Percentiles rank a stretch among this genome's conserved stretches.
phyloP scores from a whole-genome alignment of 1,140 invertebrate species.

The Stegodyphus dumicola region DNA sequence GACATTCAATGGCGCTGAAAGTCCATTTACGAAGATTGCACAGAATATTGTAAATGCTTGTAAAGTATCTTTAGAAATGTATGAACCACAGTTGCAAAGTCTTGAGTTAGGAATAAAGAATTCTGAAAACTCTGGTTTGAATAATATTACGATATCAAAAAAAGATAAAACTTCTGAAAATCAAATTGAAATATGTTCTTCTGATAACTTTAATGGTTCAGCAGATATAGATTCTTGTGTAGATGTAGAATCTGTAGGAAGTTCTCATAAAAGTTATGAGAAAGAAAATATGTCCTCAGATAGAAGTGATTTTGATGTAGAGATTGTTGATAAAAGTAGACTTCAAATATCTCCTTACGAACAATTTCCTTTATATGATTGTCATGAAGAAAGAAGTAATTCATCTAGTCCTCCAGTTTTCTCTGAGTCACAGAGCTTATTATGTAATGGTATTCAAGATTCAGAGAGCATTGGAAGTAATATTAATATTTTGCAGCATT shows the following conservation, averaged over 20 bases:
- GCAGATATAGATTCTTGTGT: conserved; percentile 22
- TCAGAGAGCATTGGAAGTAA: neutral
- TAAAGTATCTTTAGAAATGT: conserved; percentile 71
- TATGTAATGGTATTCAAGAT: neutral
- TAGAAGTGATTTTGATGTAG: conserved; percentile 6
- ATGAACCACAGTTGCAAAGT: conserved; percentile 83
- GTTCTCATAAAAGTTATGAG: neutral
- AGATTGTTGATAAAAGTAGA: neutral
- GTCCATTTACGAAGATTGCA: conserved; percentile 85
- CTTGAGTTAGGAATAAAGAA: conserved; percentile 87
- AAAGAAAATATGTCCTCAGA: neutral
- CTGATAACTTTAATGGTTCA: conserved; percentile 23
- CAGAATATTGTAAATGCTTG: conserved; percentile 76
- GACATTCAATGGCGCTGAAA: conserved; percentile 89
- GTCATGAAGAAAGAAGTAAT: neutral
- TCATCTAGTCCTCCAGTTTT: conserved; percentile 34
- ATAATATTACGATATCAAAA: neutral
- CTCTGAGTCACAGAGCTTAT: conserved; percentile 34
- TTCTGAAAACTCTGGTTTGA: conserved; percentile 82
- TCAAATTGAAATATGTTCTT: neutral
- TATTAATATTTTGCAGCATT: neutral
- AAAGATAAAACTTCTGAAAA: neutral
- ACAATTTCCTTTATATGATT: neutral
- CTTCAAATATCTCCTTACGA: conserved; percentile 6
- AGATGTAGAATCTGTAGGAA: conserved; percentile 42